Evolutionary conservation across 1,140 invertebrate genomes (phyloP).

Genomic region (Tetraneura akinire): DNA sequence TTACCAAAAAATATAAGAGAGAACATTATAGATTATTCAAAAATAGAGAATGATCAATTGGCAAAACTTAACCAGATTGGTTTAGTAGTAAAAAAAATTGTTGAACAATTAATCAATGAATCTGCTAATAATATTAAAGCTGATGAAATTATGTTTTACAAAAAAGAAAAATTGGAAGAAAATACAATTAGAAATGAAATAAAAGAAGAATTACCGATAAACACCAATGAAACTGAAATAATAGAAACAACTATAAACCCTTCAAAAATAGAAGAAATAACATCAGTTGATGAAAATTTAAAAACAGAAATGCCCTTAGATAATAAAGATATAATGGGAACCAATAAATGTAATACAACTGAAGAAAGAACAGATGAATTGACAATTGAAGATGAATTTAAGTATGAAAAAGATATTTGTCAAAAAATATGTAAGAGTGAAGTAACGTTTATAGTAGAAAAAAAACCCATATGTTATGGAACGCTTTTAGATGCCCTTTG

Average conservation of each 20-base stretch:
- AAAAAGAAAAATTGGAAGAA: neutral
- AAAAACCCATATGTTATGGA: conserved; percentile 54
- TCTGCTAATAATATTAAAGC: conserved; percentile 10
- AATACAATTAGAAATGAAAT: neutral
- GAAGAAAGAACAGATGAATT: neutral
- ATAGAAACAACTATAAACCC: neutral
- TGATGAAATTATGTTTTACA: neutral
- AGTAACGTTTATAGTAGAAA: conserved; percentile 47
- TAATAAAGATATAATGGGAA: neutral
- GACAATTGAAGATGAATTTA: conserved; percentile 9
- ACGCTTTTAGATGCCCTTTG: conserved; percentile 53
- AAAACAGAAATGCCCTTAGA: conserved; percentile 16
- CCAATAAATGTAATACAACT: neutral
- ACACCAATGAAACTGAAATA: neutral
- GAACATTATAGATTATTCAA: neutral
- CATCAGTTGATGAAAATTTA: neutral
- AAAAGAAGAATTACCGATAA: neutral
- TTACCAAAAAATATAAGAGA: neutral
- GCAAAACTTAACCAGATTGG: conserved; percentile 25
- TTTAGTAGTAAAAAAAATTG: conserved; percentile 22
- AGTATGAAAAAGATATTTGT: conserved; percentile 15
- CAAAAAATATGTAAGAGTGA: conserved; percentile 40
- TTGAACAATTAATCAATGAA: conserved; percentile 44
- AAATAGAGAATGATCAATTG: conserved; percentile 2
- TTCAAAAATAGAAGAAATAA: neutral